A percentile compares a stretch with the other conserved stretches of the same genome.
These are phyloP conservation scores for Drosophila nr. medialis DNA, from an alignment of 2,888 invertebrate genomes.

Conservation along the genomic window DNA sequence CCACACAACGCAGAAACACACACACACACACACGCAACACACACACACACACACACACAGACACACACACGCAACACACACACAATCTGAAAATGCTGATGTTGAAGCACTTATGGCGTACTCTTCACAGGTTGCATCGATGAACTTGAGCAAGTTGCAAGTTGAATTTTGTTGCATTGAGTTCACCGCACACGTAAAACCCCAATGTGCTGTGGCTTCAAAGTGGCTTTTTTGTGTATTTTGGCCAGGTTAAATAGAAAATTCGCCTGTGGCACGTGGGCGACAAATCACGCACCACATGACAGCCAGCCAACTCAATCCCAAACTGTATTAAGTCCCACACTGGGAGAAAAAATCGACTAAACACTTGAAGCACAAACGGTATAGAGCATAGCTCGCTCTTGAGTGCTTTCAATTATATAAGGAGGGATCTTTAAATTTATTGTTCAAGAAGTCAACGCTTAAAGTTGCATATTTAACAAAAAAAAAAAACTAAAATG, in stretches of 20 bases:
- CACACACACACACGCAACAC: not conserved
- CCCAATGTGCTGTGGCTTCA: conserved; percentile 52
- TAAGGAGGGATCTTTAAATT: too few relatives aligned
- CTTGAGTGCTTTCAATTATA: too few relatives aligned
- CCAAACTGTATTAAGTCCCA: not conserved
- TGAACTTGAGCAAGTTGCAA: conserved; percentile 22
- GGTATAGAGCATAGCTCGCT: not conserved
- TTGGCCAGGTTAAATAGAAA: not conserved
- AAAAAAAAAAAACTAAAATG: too few relatives aligned
- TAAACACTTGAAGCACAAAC: not conserved
- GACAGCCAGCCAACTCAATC: not conserved
- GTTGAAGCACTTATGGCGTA: conserved; percentile 51
- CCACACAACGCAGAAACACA: not conserved
- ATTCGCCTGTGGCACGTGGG: too few relatives aligned
- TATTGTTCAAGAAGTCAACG: too few relatives aligned
- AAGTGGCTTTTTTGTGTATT: conserved; percentile 22
- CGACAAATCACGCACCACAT: not conserved
- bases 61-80: not conserved
- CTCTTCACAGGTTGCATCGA: conserved; percentile 31
- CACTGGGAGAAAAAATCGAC: not conserved
- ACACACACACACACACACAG: not conserved
- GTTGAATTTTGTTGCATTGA: conserved; percentile 11
- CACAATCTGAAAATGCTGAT: conserved; percentile 16
- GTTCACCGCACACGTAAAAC: conserved; percentile 50
- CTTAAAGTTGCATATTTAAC: too few relatives aligned